Percentiles rank a stretch among this genome's conserved stretches.
Conservation (phyloP, 2,797 vertebrate species). For the Mionectes olivaceus region DNA sequence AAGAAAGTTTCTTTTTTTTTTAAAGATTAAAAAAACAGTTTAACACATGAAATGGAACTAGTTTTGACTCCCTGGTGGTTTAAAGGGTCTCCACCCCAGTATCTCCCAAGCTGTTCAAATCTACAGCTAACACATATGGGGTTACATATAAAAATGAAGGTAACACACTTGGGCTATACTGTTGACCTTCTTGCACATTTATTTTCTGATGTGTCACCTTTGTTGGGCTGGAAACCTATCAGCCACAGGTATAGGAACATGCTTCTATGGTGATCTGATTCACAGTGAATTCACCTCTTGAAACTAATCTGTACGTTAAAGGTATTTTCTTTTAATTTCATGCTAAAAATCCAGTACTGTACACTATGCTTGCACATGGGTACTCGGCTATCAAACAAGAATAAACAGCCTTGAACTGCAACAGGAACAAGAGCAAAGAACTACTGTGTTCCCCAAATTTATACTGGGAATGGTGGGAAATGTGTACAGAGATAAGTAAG, state of each 20-base stretch:
- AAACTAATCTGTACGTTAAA: not conserved
- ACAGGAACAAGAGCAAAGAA: not conserved
- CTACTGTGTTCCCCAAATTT: not conserved
- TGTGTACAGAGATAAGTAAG: not conserved
- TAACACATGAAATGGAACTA: not conserved
- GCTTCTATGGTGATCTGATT: not conserved
- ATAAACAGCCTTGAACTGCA: not conserved
- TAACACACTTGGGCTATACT: not conserved
- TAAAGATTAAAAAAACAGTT: not conserved
- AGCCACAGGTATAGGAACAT: not conserved
- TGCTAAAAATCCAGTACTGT: not conserved
- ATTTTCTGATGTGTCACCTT: not conserved
- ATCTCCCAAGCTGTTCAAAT: not conserved
- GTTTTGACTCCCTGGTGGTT: not conserved
- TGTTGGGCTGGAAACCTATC: not conserved
- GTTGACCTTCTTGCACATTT: not conserved
- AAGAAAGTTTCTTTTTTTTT: not conserved
- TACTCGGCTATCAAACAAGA: not conserved
- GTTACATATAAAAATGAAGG: not conserved
- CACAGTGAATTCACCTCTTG: not conserved
- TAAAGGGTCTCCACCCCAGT: not conserved
- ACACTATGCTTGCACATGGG: accelerated
- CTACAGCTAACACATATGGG: not conserved
- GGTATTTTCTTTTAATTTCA: not conserved
- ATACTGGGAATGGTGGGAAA: not conserved